Percentiles rank a stretch among this genome's conserved stretches.
Evolutionary conservation across 2,797 vertebrate species (phyloP).

Genomic region (Lerista edwardsae): DNA sequence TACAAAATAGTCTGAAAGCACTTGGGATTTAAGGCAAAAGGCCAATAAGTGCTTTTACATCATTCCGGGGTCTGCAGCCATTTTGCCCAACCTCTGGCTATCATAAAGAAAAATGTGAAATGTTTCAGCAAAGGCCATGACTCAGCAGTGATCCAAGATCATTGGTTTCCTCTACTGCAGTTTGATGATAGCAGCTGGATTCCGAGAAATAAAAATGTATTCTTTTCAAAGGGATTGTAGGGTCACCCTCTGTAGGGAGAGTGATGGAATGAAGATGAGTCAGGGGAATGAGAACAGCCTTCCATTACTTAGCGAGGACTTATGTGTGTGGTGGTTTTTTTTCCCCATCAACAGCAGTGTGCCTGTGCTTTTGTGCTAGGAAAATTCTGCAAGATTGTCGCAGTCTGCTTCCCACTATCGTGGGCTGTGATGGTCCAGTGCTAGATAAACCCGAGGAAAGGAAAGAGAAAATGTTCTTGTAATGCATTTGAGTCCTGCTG

Average conservation of each 20-base stretch:
- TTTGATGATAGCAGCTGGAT: slow-evolving; percentile 58
- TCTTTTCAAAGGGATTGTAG: slow-evolving; percentile 60
- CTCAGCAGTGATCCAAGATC: slow-evolving; percentile 65
- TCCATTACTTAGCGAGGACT: slow-evolving; percentile 61
- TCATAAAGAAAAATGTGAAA: slow-evolving; percentile 48
- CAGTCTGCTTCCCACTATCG: slow-evolving; percentile 56
- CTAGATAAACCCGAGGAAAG: not conserved
- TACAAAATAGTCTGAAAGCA: not conserved
- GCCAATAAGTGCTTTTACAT: slow-evolving; percentile 3
- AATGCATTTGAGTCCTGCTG: no score
- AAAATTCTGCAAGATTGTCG: slow-evolving; percentile 68
- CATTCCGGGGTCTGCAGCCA: slow-evolving; percentile 19
- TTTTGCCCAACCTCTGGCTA: slow-evolving; percentile 48
- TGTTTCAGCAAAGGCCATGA: slow-evolving; percentile 54
- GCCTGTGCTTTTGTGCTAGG: slow-evolving; percentile 59
- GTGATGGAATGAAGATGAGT: slow-evolving; percentile 60
- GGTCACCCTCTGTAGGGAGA: not conserved
- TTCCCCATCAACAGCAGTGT: slow-evolving; percentile 61
- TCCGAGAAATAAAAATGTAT: slow-evolving; percentile 57
- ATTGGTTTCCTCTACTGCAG: slow-evolving; percentile 56
- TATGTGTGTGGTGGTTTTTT: slow-evolving; percentile 48
- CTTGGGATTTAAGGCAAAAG: slow-evolving; percentile 21
- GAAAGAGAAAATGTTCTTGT: not conserved
- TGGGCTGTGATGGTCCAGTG: slow-evolving; percentile 11
- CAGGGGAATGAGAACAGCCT: slow-evolving; percentile 71